Percentiles rank a stretch among this genome's conserved stretches.
These are phyloP conservation scores for Drosophila rhopaloa DNA, from an alignment of 1,140 invertebrate genomes.

Conservation along the genomic window DNA sequence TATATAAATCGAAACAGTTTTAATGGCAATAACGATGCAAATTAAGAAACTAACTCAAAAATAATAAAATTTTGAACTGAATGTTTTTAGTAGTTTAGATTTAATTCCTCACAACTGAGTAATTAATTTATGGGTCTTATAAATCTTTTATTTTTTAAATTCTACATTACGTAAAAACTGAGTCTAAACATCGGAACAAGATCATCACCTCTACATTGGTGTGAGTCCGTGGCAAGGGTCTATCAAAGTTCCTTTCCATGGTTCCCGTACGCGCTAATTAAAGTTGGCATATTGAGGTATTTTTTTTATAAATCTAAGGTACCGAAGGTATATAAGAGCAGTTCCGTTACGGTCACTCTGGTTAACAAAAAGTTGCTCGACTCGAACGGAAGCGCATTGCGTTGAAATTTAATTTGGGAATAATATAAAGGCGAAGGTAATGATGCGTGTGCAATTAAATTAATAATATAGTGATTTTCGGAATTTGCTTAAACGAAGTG, in stretches of 20 bases:
- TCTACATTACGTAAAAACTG: too few relatives aligned
- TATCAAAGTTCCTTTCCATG: neutral
- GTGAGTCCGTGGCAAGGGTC: neutral
- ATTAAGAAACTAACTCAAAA: too few relatives aligned
- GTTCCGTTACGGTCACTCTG: neutral
- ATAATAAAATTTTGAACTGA: too few relatives aligned
- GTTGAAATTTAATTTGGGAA: constrained; percentile 4
- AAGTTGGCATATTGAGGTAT: neutral
- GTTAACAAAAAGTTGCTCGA: neutral
- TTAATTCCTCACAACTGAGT: too few relatives aligned
- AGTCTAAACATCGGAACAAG: too few relatives aligned
- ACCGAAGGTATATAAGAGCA: neutral
- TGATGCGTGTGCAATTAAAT: neutral
- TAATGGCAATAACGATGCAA: too few relatives aligned
- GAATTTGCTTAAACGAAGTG: neutral
- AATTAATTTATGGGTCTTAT: too few relatives aligned
- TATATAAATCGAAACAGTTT: too few relatives aligned
- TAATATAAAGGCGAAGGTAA: constrained; percentile 25
- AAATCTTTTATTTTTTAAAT: too few relatives aligned
- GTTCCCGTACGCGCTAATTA: neutral
- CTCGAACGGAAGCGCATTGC: constrained; percentile 19
- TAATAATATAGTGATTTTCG: neutral
- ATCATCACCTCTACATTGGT: too few relatives aligned
- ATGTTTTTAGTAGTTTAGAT: too few relatives aligned
- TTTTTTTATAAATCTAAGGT: neutral